Conservation (phyloP, 2,797 vertebrate genomes). For the Euthynnus affinis region DNA sequence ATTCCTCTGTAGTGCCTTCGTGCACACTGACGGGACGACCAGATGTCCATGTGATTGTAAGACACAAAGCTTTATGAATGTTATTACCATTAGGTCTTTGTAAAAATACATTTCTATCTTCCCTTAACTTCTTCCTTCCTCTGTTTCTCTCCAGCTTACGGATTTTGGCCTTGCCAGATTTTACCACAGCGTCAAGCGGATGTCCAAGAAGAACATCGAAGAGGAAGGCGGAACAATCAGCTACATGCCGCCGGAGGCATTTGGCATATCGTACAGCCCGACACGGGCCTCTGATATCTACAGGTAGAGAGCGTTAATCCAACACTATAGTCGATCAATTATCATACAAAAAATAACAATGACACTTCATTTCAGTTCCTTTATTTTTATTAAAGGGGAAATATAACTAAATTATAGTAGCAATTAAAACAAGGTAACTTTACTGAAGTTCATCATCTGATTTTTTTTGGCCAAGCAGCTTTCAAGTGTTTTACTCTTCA, state of each 20-base stretch:
- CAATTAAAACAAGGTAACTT: too few species aligned
- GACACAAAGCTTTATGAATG: too few species aligned
- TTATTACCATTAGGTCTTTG: too few species aligned
- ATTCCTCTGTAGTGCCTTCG: too few species aligned
- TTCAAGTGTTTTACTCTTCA: too few species aligned
- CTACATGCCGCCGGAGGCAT: constrained; percentile 87
- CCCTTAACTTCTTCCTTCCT: neutral
- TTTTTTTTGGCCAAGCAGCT: too few species aligned
- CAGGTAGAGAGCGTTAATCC: constrained; percentile 69
- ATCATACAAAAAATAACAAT: neutral
- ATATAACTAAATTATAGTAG: too few species aligned
- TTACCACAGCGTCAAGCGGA: constrained; percentile 51
- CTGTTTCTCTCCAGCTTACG: constrained; percentile 72
- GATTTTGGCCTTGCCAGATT: constrained; percentile 84
- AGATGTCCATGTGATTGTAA: too few species aligned
- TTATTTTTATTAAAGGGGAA: too few species aligned
- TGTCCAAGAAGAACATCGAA: neutral
- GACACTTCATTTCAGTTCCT: neutral
- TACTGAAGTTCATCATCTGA: neutral
- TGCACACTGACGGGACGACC: too few species aligned
- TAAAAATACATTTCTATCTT: neutral
- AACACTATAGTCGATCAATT: neutral
- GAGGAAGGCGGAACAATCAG: constrained; percentile 76
- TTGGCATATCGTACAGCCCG: constrained; percentile 64
- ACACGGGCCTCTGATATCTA: constrained; percentile 81